Evolutionary conservation across 2,888 invertebrate genomes (phyloP).

Genomic region (Cylloceria caligata): DNA sequence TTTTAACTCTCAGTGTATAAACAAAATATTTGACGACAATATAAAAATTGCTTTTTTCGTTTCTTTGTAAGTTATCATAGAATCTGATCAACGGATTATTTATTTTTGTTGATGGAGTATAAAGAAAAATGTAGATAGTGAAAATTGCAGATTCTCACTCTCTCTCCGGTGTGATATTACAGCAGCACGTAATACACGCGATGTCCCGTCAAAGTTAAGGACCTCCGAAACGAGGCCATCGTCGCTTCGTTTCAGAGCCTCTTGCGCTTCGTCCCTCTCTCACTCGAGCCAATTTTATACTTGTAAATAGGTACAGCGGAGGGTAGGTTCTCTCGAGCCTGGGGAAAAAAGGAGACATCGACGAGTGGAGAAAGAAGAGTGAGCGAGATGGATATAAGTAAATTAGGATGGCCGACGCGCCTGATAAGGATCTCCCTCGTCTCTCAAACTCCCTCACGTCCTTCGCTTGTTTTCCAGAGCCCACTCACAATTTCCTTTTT

Average conservation of each 20-base stretch:
- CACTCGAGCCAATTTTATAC: conserved; percentile 76
- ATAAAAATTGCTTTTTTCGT: too few relatives aligned
- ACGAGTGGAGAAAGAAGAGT: conserved; percentile 15
- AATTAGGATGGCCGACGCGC: conserved; percentile 89
- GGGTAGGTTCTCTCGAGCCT: conserved; percentile 77
- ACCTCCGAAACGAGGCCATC: conserved; percentile 67
- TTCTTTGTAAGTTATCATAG: background rate
- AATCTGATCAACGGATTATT: background rate
- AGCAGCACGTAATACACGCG: conserved; percentile 69
- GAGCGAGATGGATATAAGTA: conserved; percentile 89
- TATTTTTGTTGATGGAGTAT: background rate
- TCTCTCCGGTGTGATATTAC: conserved; percentile 60
- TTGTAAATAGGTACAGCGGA: conserved; percentile 90
- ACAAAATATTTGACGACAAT: too few relatives aligned
- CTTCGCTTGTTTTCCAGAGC: conserved; percentile 64
- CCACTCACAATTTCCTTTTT: conserved; percentile 47
- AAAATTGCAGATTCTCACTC: conserved; percentile 49
- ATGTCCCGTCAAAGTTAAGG: conserved; percentile 67
- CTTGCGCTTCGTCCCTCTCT: conserved; percentile 34
- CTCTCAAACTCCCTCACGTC: conserved; percentile 47
- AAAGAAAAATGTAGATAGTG: background rate
- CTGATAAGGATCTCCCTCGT: conserved; percentile 90
- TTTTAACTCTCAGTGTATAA: too few relatives aligned
- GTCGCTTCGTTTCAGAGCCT: conserved; percentile 55
- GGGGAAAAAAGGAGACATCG: conserved; percentile 86